Evolutionary conservation across 2,888 invertebrate genomes (phyloP).

Genomic region (Tetragonula carbonaria): DNA sequence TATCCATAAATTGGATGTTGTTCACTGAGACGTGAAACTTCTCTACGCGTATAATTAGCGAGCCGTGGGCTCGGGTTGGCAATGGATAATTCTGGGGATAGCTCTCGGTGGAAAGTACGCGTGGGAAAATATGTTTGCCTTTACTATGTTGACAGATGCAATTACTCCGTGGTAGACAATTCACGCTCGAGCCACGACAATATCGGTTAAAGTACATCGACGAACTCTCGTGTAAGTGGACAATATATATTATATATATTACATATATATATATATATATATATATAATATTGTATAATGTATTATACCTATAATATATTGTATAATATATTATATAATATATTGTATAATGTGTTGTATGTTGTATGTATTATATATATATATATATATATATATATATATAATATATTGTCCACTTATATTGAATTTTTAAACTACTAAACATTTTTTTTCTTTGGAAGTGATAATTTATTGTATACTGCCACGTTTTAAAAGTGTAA

Average conservation of each 20-base stretch:
- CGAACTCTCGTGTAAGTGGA: not conserved
- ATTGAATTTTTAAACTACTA: slow-evolving; percentile 36
- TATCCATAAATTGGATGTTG: not conserved
- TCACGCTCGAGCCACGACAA: slow-evolving; percentile 7
- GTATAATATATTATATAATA: too few relatives aligned
- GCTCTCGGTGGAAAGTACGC: not conserved
- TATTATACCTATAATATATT: too few relatives aligned
- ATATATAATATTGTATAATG: too few relatives aligned
- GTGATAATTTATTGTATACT: slow-evolving; percentile 63
- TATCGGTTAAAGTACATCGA: not conserved
- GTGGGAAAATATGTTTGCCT: slow-evolving; percentile 40
- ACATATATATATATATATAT: too few relatives aligned
- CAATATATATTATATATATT: not conserved
- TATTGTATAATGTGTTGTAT: too few relatives aligned
- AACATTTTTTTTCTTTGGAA: slow-evolving; percentile 19
- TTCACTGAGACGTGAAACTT: slow-evolving; percentile 27
- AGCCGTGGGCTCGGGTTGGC: not conserved
- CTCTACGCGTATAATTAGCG: slow-evolving; percentile 9
- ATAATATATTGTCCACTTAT: not conserved
- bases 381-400: not conserved
- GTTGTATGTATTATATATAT: too few relatives aligned
- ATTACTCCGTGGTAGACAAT: slow-evolving; percentile 38
- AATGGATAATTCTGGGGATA: slow-evolving; percentile 21
- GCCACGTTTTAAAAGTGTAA: slow-evolving; percentile 47
- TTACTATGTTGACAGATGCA: slow-evolving; percentile 29